Conservation (phyloP, 2,797 vertebrate species). For the Coilia nasus region DNA sequence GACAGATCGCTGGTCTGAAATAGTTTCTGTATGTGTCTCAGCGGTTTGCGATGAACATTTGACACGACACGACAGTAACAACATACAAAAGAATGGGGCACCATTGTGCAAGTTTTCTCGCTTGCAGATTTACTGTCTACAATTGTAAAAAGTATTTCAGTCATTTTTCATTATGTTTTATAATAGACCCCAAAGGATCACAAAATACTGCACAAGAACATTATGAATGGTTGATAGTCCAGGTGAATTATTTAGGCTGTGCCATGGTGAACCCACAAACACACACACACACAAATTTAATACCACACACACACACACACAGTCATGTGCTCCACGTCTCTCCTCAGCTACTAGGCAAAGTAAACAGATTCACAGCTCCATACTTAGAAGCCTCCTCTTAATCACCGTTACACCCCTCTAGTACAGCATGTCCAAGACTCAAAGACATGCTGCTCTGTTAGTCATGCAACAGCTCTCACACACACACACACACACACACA, state of each 20-base stretch:
- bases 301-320: not conserved
- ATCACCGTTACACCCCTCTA: not conserved
- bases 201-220: constrained; percentile 14
- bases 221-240: not conserved
- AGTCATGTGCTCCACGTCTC: not conserved
- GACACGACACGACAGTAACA: not conserved
- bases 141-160: not conserved
- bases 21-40: not conserved
- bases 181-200: not conserved
- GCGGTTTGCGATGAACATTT: not conserved
- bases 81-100: constrained; percentile 1
- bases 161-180: not conserved
- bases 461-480: not conserved
- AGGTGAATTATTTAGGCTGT: not conserved
- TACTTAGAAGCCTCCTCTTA: not conserved
- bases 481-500: constrained; percentile 26
- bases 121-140: not conserved
- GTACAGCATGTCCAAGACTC: not conserved
- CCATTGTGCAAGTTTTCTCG: not conserved
- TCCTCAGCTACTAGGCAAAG: not conserved
- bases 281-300: not conserved
- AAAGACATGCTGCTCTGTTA: not conserved
- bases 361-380: not conserved
- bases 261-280: not conserved
- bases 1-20: not conserved